Percentiles rank a stretch among this genome's conserved stretches.
These are phyloP conservation scores for Acromyrmex heyeri DNA, from an alignment of 1,140 invertebrate species.

Conservation along the genomic window DNA sequence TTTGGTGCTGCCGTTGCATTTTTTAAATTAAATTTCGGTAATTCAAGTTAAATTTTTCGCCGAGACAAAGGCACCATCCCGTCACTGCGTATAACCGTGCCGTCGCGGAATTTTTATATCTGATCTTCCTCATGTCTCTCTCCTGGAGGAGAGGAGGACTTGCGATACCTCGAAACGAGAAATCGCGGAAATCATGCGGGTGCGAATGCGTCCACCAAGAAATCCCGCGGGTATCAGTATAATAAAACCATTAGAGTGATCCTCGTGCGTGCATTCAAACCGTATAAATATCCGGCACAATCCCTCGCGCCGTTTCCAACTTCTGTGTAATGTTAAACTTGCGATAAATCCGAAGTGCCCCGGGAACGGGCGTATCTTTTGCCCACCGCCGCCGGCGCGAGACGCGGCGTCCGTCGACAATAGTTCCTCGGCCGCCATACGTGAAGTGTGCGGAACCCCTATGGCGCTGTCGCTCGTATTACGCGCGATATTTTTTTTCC, in stretches of 20 bases:
- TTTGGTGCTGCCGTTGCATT: neutral
- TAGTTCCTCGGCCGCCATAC: conserved; percentile 74
- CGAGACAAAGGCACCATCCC: neutral
- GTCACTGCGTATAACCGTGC: neutral
- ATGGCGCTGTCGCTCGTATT: conserved; percentile 83
- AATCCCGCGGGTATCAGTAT: conserved; percentile 80
- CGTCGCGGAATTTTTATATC: conserved; percentile 3
- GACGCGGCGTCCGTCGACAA: conserved; percentile 70
- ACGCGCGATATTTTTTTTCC: conserved; percentile 82
- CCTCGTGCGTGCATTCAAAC: conserved; percentile 82
- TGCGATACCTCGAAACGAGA: conserved; percentile 42
- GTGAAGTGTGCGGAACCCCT: conserved; percentile 79
- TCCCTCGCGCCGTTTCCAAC: conserved; percentile 85
- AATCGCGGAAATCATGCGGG: conserved; percentile 68
- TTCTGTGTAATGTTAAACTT: conserved; percentile 84
- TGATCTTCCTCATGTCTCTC: neutral
- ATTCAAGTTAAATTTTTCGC: neutral
- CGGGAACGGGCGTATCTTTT: conserved; percentile 73
- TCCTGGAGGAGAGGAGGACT: neutral
- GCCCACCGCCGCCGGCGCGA: conserved; percentile 47
- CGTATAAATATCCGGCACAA: conserved; percentile 84
- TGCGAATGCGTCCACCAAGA: conserved; percentile 75
- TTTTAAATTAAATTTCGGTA: neutral
- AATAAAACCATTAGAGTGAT: conserved; percentile 84
- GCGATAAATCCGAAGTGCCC: conserved; percentile 84